phyloP scores from a whole-genome alignment of 2,797 vertebrate species.

The Rhincodon typus region DNA sequence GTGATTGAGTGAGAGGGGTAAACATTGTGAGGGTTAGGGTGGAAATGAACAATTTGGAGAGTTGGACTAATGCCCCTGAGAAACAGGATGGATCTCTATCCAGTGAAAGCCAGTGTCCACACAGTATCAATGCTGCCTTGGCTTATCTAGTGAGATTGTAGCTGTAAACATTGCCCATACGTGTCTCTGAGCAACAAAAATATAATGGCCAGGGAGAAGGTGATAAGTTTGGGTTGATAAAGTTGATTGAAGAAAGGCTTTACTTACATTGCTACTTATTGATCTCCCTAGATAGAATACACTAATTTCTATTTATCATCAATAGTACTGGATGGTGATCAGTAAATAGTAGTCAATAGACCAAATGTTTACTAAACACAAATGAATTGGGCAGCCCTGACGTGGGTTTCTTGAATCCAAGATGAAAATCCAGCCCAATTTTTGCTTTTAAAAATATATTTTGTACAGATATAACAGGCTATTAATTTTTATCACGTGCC shows the following conservation, averaged over 20 bases:
- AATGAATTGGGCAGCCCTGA: neutral
- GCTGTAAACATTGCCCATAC: neutral
- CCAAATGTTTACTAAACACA: too few relatives aligned
- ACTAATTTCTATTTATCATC: too few relatives aligned
- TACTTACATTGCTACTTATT: too few relatives aligned
- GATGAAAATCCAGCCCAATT: neutral
- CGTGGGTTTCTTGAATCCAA: neutral
- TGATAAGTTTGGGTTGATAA: neutral
- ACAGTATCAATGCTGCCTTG: neutral
- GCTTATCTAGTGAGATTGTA: neutral
- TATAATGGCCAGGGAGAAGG: neutral
- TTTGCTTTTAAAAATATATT: neutral
- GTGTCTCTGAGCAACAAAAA: neutral
- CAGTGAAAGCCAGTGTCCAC: neutral
- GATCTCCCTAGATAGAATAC: too few relatives aligned
- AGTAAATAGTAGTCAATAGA: too few relatives aligned
- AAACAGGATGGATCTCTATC: neutral
- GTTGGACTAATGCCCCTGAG: neutral
- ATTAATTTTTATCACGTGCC: neutral
- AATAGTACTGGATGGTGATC: too few relatives aligned
- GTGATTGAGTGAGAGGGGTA: neutral
- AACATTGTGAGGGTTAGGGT: neutral
- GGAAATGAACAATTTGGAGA: neutral
- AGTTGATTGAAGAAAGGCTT: neutral
- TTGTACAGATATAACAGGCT: neutral